A percentile compares a stretch with the other conserved stretches of the same genome.
These are phyloP conservation scores for Spondyliosoma cantharus DNA, from an alignment of 2,797 vertebrate species.

Conservation along the genomic window DNA sequence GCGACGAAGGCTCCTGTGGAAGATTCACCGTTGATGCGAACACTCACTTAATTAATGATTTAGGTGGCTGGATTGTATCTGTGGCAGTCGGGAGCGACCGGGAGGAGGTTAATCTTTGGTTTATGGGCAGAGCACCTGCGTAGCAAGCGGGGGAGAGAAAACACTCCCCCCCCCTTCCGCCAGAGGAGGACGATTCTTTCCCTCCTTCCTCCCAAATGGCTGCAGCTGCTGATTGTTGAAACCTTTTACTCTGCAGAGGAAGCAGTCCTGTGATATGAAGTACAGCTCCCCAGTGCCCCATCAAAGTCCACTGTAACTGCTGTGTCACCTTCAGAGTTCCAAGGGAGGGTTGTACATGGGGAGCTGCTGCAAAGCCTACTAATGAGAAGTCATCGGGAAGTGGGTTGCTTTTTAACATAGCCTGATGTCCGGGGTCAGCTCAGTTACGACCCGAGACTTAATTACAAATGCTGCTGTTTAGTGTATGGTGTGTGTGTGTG, in stretches of 20 bases:
- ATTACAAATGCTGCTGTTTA: conserved; percentile 72
- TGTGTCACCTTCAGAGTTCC: conserved; percentile 83
- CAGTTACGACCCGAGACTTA: conserved; percentile 67
- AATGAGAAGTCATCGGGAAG: conserved; percentile 79
- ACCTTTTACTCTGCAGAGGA: conserved; percentile 79
- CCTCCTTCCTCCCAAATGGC: conserved; percentile 66
- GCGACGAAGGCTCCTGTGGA: conserved; percentile 40
- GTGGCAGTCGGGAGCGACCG: conserved; percentile 53
- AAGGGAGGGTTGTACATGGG: conserved; percentile 65
- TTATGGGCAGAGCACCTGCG: conserved; percentile 44
- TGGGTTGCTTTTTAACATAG: conserved; percentile 63
- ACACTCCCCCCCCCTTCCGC: conserved; percentile 3
- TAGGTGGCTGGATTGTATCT: conserved; percentile 67
- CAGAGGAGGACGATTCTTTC: conserved; percentile 48
- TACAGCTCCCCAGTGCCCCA: conserved; percentile 83
- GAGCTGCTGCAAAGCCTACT: conserved; percentile 73
- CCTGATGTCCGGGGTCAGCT: conserved; percentile 67
- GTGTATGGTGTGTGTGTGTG: conserved; percentile 8
- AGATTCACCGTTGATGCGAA: conserved; percentile 75
- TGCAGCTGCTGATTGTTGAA: conserved; percentile 80
- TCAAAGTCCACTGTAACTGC: conserved; percentile 84
- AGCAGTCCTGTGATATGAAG: conserved; percentile 82
- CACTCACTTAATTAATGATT: conserved; percentile 78
- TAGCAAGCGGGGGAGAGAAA: conserved; percentile 39
- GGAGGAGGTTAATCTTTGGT: conserved; percentile 71